Evolutionary conservation across 2,113 vertebrate genomes (phyloP).

Genomic region (Sminthopsis crassicaudata): DNA sequence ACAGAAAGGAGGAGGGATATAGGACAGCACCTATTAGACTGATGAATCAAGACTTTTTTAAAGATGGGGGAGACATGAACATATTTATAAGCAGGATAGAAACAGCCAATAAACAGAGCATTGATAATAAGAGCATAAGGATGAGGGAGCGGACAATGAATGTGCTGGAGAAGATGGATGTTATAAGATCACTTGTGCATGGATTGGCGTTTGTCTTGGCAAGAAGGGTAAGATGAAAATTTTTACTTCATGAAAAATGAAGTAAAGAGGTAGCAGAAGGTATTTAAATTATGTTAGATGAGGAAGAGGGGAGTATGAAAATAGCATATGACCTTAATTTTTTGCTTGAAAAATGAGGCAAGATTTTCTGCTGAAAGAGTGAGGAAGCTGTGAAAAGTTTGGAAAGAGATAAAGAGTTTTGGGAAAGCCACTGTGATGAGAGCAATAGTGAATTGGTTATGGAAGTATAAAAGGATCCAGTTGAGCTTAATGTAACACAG

Average conservation of each 20-base stretch:
- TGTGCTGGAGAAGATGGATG: neutral
- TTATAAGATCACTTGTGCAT: neutral
- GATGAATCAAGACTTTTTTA: neutral
- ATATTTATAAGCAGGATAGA: neutral
- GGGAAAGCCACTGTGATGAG: neutral
- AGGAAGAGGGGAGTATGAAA: neutral
- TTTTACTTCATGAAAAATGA: neutral
- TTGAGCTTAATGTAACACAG: neutral
- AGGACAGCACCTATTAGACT: neutral
- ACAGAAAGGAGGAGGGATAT: neutral
- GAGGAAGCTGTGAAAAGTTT: neutral
- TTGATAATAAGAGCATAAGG: neutral
- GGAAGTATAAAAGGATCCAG: neutral
- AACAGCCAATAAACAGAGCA: neutral
- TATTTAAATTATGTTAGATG: neutral
- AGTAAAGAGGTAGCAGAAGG: neutral
- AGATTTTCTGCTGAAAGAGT: neutral
- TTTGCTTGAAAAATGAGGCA: neutral
- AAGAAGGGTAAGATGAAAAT: neutral
- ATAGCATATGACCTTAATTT: neutral
- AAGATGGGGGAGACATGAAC: neutral
- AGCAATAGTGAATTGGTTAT: neutral
- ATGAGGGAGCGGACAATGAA: neutral
- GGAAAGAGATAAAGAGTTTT: neutral
- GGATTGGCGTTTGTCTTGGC: neutral